Base-by-base conservation (phyloP, 2,113 vertebrate genomes). In the Pteropus alecto region DNA sequence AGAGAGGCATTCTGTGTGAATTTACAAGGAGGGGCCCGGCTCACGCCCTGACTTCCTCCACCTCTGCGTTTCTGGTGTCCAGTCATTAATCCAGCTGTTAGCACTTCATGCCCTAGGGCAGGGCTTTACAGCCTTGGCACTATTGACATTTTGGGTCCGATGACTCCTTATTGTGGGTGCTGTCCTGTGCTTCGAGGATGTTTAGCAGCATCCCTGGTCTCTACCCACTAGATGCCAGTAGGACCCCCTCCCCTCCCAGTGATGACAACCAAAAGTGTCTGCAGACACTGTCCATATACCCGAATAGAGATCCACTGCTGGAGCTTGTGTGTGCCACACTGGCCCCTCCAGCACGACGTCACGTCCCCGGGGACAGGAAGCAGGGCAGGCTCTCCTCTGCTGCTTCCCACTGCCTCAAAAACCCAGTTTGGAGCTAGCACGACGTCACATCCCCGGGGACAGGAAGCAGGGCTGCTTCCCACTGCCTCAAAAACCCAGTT, bases 231-330 rank as follows among this genome's bases (percentile, higher is more conserved):
- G n/a, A 43, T 43, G 13, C n/a, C 51, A 70, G 18, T 1, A 76
- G 30, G 9, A 26, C 4, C 38, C 26, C 21, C 13, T 46, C 18
- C 38, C 11, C 19, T 78, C 9, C 61, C 21, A 5, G 26, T 18
- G 60, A 67, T 12, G 79, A 43, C 16, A 43, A 41, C 5, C 46
- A 41, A 2, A 46, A 35, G 48, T 0, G 46, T 43, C 65, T 70
- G 13, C 48, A 79, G 63, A 33, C 43, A 4, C 6, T 7, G 21
- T n/a, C 0, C 0, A 12, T 18, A 3, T 35, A 24, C 43, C 30
- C 11, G 26, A 14, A 21, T 9, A 16, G 18, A 43, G 33, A 93
- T n/a, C 24, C 30, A 12, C n/a, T 24, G 41, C n/a, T 54, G 33
- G 60, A 77, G 58, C 14, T 4, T 9, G 0, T 16, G 22, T 67